Evolutionary conservation across 2,797 vertebrate genomes (phyloP), one percentile per base, ranked within the genome.

Genomic region (Tarsius wallacei): DNA sequence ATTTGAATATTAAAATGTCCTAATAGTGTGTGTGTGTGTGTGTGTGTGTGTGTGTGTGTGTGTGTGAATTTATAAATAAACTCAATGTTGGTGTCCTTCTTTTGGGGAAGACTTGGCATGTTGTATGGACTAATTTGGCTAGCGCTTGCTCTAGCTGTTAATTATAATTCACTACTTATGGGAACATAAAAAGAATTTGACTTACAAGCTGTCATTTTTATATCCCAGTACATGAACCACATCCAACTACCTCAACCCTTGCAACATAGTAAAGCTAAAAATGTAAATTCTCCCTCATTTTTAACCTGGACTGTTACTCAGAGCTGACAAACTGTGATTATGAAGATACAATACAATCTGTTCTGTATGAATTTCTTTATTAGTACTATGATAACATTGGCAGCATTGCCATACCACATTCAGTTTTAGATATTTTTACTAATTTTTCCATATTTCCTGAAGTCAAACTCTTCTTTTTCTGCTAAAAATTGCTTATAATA

Each of bases 111-210:
- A 0, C 33, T 87, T 97, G 97, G 90, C 87, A 9, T 49, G 21
- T 83, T 86, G 53, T 33, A 47, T 90, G 73, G 63, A 63, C 78
- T 81, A 11, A 24, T 76, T 93, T 97, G 83, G 94, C 89, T 81
- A 63, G 42, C 93, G 55, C 76, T 87, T 80, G 36, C 49, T 86
- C 49, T 95, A 64, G 83, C 89, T 95, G 74, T 96, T 97, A 97
- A 93, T 95, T 93, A 89, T 89, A 94, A 96, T 96, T 96, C 91
- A 94, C 86, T 81, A 59, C 83, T 94, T 96, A 90, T 88, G 86
- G 49, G 76, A 94, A 49, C 76, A 57, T 93, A 82, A 90, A 94
- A 96, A 94, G 61, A 28, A 76, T 91, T 78, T 91, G 93, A 92
- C 78, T 97, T 77, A 66, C 19, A 95, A 94, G 93, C 87, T 97